Percentiles rank a stretch among this genome's conserved stretches.
These are phyloP conservation scores for Helogale parvula DNA, from an alignment of 2,113 vertebrate genomes.

Conservation along the genomic window DNA sequence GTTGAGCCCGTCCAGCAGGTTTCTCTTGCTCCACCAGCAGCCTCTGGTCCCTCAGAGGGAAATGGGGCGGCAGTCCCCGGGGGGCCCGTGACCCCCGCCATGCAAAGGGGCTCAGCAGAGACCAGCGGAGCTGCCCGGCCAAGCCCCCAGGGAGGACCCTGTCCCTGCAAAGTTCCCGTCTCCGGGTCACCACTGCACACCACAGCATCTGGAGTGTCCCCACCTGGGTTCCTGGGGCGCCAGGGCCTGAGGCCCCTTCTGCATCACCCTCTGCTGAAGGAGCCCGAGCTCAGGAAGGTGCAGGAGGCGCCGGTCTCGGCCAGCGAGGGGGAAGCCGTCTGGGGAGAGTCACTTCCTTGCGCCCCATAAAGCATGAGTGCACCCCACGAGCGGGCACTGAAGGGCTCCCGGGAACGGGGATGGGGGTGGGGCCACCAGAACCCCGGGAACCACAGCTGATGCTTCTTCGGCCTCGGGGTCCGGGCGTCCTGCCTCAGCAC, in stretches of 20 bases:
- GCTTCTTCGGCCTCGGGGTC: neutral
- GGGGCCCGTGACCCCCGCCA: accelerated
- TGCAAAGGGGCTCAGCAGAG: too few relatives aligned
- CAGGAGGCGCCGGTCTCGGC: neutral
- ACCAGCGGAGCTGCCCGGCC: neutral
- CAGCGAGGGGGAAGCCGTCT: neutral
- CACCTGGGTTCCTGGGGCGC: accelerated
- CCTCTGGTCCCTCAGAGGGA: neutral
- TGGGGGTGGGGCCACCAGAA: neutral
- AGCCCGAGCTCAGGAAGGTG: neutral
- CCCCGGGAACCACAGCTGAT: neutral
- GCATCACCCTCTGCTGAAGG: neutral
- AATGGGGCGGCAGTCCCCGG: accelerated
- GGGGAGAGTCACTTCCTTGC: neutral
- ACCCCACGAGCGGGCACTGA: accelerated
- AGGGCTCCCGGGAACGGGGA: neutral
- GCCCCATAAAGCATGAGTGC: too few relatives aligned
- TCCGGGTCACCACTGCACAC: neutral
- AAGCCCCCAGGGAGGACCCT: neutral
- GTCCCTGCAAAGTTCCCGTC: accelerated
- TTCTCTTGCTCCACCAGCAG: neutral
- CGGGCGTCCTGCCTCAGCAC: neutral
- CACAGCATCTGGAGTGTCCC: neutral
- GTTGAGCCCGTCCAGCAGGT: accelerated
- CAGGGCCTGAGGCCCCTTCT: accelerated